phyloP scores from a whole-genome alignment of 1,140 invertebrate genomes.

The Drosophila sucinea region DNA sequence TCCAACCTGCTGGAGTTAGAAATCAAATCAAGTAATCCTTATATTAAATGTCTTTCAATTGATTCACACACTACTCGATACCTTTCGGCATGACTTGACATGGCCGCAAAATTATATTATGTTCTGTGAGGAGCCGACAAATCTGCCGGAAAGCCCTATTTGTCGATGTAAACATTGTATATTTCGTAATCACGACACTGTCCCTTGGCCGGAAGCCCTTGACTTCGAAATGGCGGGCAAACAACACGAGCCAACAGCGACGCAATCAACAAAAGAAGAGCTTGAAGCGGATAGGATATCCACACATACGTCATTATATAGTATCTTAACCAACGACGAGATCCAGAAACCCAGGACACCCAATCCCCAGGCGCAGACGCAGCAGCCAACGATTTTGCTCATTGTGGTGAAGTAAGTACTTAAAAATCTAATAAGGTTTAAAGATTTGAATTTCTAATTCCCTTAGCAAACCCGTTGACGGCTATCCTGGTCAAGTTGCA shows the following conservation, averaged over 20 bases:
- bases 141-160: not conserved
- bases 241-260: not conserved
- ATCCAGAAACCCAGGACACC: not conserved
- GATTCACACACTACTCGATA: not conserved
- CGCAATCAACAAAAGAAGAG: too few species aligned
- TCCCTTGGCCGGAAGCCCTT: conserved; percentile 13
- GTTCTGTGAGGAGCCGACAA: conserved; percentile 9
- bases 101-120: conserved; percentile 21
- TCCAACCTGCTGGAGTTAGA: conserved; percentile 1
- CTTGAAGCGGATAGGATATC: not conserved
- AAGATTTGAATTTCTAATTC: not conserved
- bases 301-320: not conserved
- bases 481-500: not conserved
- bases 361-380: not conserved
- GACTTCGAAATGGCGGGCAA: not conserved
- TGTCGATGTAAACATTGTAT: conserved; percentile 17
- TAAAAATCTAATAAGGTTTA: not conserved
- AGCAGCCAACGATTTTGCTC: conserved; percentile 11
- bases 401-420: conserved; percentile 14
- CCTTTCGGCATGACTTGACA: not conserved
- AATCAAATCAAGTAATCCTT: not conserved
- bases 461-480: conserved; percentile 11
- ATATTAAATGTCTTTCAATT: not conserved
- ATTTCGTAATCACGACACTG: not conserved
- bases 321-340: not conserved